phyloP scores from a whole-genome alignment of 2,797 vertebrate species.

The Hybognathus amarus region DNA sequence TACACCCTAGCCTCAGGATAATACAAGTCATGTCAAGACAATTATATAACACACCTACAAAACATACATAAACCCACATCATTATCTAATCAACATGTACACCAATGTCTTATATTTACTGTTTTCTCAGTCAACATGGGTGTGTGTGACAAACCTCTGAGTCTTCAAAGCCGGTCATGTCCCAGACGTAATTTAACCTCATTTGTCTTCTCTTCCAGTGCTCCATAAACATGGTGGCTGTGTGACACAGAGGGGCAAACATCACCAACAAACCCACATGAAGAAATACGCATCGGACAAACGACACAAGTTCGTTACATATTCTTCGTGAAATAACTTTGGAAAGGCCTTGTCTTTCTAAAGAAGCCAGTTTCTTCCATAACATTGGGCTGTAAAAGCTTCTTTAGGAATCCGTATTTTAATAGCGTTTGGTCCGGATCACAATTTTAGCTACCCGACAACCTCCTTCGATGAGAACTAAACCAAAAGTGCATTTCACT shows the following conservation, averaged over 20 bases:
- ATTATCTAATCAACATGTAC: not conserved
- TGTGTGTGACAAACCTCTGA: constrained; percentile 76
- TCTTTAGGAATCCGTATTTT: not conserved
- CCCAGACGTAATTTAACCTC: constrained; percentile 87
- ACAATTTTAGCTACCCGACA: not conserved
- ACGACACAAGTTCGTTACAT: not conserved
- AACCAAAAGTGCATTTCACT: not conserved
- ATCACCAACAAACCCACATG: constrained; percentile 1
- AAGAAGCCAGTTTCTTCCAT: not conserved
- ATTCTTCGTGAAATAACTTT: too few relatives aligned
- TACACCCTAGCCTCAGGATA: constrained; percentile 33
- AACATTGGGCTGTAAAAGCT: not conserved
- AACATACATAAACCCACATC: constrained; percentile 8
- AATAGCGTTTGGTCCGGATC: not conserved
- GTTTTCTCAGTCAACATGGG: constrained; percentile 5
- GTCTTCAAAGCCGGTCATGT: constrained; percentile 86
- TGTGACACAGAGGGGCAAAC: constrained; percentile 19
- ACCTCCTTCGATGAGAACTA: not conserved
- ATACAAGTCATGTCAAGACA: constrained; percentile 30
- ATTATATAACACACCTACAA: not conserved
- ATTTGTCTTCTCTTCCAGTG: constrained; percentile 91
- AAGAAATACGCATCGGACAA: not conserved
- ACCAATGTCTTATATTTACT: not conserved
- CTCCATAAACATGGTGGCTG: constrained; percentile 89
- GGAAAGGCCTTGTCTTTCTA: not conserved